phyloP scores from a whole-genome alignment of 2,888 invertebrate species.

The Macrosoma leucophasiata region DNA sequence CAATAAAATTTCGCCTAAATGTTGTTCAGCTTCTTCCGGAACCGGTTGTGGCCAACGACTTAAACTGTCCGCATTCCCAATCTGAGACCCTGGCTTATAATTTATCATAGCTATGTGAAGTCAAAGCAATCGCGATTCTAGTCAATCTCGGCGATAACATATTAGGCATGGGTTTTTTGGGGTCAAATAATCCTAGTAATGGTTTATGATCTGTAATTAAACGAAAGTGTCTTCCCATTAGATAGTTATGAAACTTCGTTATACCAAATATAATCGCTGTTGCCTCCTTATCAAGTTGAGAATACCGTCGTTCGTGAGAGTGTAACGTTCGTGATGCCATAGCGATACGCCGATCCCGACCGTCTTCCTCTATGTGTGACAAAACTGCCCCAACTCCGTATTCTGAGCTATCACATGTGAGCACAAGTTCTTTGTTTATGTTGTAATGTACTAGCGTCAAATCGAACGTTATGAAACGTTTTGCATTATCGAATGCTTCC shows the following conservation, averaged over 20 bases:
- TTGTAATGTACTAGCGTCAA: conserved; percentile 22
- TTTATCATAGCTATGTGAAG: conserved; percentile 22
- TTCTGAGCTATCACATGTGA: conserved; percentile 24
- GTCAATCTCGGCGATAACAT: conserved; percentile 22
- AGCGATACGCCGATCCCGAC: conserved; percentile 15
- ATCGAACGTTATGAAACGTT: conserved; percentile 9
- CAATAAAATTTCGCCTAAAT: conserved; percentile 17
- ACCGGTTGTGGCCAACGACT: conserved; percentile 24
- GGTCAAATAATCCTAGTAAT: conserved; percentile 19
- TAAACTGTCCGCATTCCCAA: conserved; percentile 25
- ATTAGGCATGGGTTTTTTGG: conserved; percentile 19
- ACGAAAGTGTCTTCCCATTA: conserved; percentile 13
- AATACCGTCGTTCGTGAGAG: conserved; percentile 17
- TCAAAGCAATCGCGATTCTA: conserved; percentile 23
- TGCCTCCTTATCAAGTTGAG: conserved; percentile 23
- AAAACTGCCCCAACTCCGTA: conserved; percentile 23
- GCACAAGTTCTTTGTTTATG: conserved; percentile 13
- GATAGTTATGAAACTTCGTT: conserved; percentile 19
- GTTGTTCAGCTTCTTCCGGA: conserved; percentile 11
- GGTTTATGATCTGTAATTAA: conserved; percentile 25
- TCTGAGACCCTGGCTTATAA: conserved; percentile 24
- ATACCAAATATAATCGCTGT: conserved; percentile 23
- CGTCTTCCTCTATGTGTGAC: conserved; percentile 16
- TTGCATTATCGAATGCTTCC: conserved; percentile 15
- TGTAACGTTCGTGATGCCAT: conserved; percentile 20